These are phyloP conservation scores for Schizaphis graminum DNA, from an alignment of 2,888 invertebrate genomes.

Conservation along the genomic window DNA sequence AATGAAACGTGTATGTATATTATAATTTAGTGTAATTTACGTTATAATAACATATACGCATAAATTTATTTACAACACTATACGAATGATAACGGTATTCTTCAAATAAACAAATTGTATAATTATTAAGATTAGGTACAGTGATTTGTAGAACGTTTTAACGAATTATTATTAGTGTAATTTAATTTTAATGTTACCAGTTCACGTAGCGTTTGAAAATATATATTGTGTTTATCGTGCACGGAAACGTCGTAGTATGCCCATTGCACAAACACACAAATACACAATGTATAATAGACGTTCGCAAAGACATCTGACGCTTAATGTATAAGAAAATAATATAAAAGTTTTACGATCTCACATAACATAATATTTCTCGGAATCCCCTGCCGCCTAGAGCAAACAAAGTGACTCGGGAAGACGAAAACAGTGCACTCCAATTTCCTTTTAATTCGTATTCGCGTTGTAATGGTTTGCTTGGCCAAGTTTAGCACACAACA, in stretches of 20 bases:
- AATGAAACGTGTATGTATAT: neutral
- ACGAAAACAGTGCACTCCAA: neutral
- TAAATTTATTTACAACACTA: neutral
- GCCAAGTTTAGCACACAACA: neutral
- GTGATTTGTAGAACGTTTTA: neutral
- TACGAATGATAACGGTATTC: neutral
- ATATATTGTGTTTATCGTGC: neutral
- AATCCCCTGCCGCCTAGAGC: neutral
- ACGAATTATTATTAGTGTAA: neutral
- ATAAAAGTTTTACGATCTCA: neutral
- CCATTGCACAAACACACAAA: no score
- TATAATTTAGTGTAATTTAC: neutral
- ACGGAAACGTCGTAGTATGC: neutral
- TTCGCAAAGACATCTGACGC: neutral
- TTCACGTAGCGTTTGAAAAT: neutral
- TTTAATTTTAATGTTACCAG: neutral
- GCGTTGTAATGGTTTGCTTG: neutral
- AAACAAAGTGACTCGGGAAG: neutral
- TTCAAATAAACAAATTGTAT: neutral
- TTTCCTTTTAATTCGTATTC: slow-evolving; percentile 34
- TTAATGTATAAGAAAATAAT: neutral
- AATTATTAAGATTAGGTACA: neutral
- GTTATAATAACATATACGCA: neutral
- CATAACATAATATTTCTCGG: slow-evolving; percentile 19
- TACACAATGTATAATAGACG: neutral